Base-by-base conservation (phyloP, 2,113 vertebrate genomes). In the Rhabdomys dilectus region DNA sequence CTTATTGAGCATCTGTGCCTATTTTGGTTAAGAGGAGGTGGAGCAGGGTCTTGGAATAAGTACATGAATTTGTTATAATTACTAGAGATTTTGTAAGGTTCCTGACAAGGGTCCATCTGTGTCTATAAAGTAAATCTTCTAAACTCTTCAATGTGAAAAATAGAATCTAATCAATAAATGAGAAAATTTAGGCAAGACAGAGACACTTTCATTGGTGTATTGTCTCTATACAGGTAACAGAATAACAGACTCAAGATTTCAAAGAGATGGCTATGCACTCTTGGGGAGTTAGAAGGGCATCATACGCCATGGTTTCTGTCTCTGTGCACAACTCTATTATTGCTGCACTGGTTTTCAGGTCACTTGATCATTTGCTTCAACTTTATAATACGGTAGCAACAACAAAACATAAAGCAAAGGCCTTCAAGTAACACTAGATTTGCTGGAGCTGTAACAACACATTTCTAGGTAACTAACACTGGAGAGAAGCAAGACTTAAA, bases 391-490 rank as follows among this genome's bases (percentile, higher is more conserved):
- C n/a, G n/a, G n/a, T n/a, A n/a, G n/a, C 51, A 36, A 88, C 62
- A 64, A 64, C 24, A 64, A 64, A 29, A n/a, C 3, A 85, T 16
- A 94, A 51, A 87, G 91, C 86, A 94, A 82, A 42, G 26, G 29
- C 62, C 91, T 94, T 84, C 53, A 94, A 62, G 56, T 75, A 82
- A 36, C 87, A 26, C 3, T 87, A 62, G 29, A 91, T 56, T 68
- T 64, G 39, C 42, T 31, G 0, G 66, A 39, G 45, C 36, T 70
- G 29, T 91, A 90, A 91, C 82, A 58, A 90, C 56, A 58, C 15
- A 80, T 84, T 87, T 68, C 51, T 39, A 72, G 48, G 24, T 73
- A 91, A 91, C 36, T n/a, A 89, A 48, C 36, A 94, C 60, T 84
- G 58, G 19, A 45, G 68, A 96, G 12, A 90, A 51, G 34, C 62